Conservation (phyloP, 2,888 invertebrate species). For the Cheilosia vernalis region DNA sequence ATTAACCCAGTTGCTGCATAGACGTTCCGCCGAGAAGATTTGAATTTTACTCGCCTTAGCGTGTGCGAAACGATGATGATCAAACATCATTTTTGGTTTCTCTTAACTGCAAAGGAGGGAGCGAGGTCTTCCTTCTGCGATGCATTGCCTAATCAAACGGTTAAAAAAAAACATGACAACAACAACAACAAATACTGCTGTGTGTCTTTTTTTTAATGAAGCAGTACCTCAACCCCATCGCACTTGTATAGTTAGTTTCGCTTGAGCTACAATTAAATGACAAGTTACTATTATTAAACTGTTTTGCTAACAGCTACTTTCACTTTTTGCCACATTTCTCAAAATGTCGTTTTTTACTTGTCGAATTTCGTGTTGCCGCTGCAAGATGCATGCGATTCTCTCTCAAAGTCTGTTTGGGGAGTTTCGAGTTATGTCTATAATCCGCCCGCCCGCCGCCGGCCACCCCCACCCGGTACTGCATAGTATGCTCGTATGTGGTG, state of each 20-base stretch:
- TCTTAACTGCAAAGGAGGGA: slow-evolving; percentile 7
- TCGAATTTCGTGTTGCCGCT: slow-evolving; percentile 22
- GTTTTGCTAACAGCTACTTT: slow-evolving; percentile 57
- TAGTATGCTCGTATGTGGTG: slow-evolving; percentile 28
- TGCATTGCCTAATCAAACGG: slow-evolving; percentile 51
- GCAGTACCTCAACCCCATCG: slow-evolving; percentile 24
- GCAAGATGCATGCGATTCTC: slow-evolving; percentile 51
- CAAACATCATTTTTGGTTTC: slow-evolving; percentile 42
- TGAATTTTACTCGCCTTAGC: slow-evolving; percentile 29
- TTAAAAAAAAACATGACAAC: slow-evolving; percentile 20
- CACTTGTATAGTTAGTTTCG: slow-evolving; percentile 44
- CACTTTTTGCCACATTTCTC: slow-evolving; percentile 62
- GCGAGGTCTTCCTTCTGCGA: background rate
- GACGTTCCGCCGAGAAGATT: slow-evolving; percentile 41
- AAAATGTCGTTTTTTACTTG: slow-evolving; percentile 51
- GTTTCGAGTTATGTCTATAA: slow-evolving; percentile 22
- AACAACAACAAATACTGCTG: background rate
- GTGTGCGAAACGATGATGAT: slow-evolving; percentile 31
- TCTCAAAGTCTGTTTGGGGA: slow-evolving; percentile 16
- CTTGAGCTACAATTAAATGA: slow-evolving; percentile 64
- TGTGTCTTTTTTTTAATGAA: slow-evolving; percentile 38
- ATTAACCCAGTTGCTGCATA: slow-evolving; percentile 66
- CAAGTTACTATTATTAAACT: slow-evolving; percentile 61
- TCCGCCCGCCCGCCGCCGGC: slow-evolving; percentile 9
- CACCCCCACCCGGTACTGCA: background rate